Evolutionary conservation across 2,113 vertebrate genomes (phyloP), one percentile per base, ranked within the genome.

Genomic region (Zeus faber): DNA sequence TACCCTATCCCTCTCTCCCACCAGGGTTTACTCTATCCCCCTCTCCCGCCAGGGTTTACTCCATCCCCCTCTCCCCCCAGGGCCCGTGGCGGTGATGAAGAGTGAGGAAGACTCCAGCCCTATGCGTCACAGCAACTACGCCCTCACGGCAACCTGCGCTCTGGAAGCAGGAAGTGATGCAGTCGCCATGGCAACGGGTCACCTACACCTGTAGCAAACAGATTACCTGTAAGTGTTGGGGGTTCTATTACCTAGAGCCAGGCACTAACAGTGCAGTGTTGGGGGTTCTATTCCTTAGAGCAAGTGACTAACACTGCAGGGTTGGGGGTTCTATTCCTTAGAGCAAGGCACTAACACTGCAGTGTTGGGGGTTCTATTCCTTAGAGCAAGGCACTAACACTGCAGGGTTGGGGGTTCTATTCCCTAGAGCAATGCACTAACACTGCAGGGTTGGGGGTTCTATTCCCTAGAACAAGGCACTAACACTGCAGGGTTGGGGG

Each of bases 71-170:
- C 39, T 21, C 44, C 5, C 29, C 58, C 4, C 77, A 99, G 96
- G 96, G 71, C 95, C 96, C 0, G 96, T 99, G 50, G 95, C 96
- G 10, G 96, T 97, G 74, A 98, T 99, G 84, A 98, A 95, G 1
- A 95, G 95, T 0, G 97, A 99, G 82, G 96, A 99, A 87, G 97
- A 99, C 85, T 98, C 97, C 67, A 99, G 95, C 54, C 97, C 97
- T 3, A 92, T 99, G 11, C 97, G 98, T 85, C 97, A 99, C 49
- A 95, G 98, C 81, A 99, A 99, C 80, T 95, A 99, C 0, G 96
- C 95, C 54, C 95, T 98, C 80, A 94, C 95, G 5, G 94, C 94
- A 0, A 94, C 95, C 4, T 98, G 95, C 0, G 92, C 95, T 0
- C 80, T 98, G 79, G 95, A 99, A 0, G 91, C 93, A 0, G 93